phyloP scores from a whole-genome alignment of 2,797 vertebrate species.

The Tangara arthus region DNA sequence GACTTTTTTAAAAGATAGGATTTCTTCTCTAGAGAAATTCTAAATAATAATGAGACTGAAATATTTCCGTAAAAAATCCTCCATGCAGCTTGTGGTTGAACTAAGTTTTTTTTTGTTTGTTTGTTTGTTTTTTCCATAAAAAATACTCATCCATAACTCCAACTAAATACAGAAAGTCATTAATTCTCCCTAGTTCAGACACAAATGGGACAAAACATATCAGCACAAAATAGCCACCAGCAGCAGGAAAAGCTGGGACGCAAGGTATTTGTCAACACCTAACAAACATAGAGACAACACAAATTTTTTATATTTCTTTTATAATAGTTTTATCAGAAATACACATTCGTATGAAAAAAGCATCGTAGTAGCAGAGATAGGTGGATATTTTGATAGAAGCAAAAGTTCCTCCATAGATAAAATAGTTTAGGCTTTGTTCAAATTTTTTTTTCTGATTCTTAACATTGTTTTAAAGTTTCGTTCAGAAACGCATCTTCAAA shows the following conservation, averaged over 20 bases:
- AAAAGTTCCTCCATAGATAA: not conserved
- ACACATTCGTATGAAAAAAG: not conserved
- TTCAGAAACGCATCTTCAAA: not conserved
- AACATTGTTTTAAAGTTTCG: not conserved
- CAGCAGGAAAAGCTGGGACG: not conserved
- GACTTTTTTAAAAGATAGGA: not conserved
- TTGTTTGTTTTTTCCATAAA: not conserved
- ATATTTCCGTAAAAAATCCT: not conserved
- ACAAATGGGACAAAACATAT: not conserved
- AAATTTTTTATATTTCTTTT: rapidly evolving
- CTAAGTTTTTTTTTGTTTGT: not conserved
- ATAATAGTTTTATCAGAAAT: not conserved
- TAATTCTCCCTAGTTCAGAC: not conserved
- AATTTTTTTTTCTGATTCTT: not conserved
- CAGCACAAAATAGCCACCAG: not conserved
- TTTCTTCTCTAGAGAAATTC: not conserved
- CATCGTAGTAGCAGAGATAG: not conserved
- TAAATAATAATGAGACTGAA: not conserved
- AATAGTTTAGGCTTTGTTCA: not conserved
- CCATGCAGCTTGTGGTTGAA: not conserved
- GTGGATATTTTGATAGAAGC: not conserved
- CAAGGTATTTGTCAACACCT: not conserved
- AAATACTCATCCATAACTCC: not conserved
- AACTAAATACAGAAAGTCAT: not conserved
- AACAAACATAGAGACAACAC: rapidly evolving